phyloP scores from a whole-genome alignment of 2,113 vertebrate species.

The Hiodon alosoides region DNA sequence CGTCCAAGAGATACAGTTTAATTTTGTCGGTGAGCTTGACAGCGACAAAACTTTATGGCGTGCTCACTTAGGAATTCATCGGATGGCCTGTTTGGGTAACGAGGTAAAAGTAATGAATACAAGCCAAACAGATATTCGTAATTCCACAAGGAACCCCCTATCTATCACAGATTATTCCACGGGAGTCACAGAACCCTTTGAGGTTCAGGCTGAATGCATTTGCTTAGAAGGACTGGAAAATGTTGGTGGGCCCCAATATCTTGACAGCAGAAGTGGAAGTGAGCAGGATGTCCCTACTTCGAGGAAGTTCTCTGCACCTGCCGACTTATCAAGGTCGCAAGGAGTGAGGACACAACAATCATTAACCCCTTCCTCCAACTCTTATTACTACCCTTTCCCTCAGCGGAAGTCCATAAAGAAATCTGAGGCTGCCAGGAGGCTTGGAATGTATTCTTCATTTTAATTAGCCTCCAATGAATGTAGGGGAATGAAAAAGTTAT shows the following conservation, averaged over 20 bases:
- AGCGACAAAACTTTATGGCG: slow-evolving; percentile 55
- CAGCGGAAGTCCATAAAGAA: slow-evolving; percentile 62
- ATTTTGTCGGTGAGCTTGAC: slow-evolving; percentile 26
- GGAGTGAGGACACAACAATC: slow-evolving; percentile 31
- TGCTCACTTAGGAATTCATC: slow-evolving; percentile 63
- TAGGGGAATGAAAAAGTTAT: not conserved
- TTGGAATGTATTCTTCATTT: slow-evolving; percentile 63
- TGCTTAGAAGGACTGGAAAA: slow-evolving; percentile 14
- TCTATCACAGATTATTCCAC: not conserved
- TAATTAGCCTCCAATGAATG: slow-evolving; percentile 21
- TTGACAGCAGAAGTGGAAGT: not conserved
- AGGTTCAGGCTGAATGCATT: not conserved
- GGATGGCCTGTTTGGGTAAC: slow-evolving; percentile 30
- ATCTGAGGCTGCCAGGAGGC: slow-evolving; percentile 66
- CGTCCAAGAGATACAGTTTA: slow-evolving; percentile 39
- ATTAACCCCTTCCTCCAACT: slow-evolving; percentile 29
- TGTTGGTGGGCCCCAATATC: not conserved
- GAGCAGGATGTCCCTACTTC: not conserved
- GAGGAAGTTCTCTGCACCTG: slow-evolving; percentile 37
- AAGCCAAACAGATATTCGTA: not conserved
- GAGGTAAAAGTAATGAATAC: not conserved
- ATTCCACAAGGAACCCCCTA: not conserved
- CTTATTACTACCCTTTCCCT: slow-evolving; percentile 65
- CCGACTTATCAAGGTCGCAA: slow-evolving; percentile 40
- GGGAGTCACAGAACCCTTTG: not conserved